These are phyloP conservation scores for Hipparchia semele DNA, from an alignment of 2,888 invertebrate genomes.

Conservation along the genomic window DNA sequence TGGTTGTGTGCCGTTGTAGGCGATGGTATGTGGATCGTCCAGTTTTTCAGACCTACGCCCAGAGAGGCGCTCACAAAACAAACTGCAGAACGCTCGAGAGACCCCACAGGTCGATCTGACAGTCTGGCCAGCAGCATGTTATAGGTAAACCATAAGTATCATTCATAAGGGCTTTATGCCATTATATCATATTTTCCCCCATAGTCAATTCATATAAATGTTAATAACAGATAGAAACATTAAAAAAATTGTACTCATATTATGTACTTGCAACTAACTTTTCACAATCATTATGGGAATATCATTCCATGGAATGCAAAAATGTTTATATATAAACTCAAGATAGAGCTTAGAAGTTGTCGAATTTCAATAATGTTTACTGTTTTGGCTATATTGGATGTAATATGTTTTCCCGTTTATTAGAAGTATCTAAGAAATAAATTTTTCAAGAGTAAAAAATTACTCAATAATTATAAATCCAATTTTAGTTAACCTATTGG, in stretches of 20 bases:
- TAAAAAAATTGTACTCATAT: background rate
- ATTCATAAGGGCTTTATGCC: constrained; percentile 78
- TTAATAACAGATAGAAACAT: background rate
- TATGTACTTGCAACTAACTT: constrained; percentile 4
- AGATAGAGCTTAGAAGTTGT: too few relatives aligned
- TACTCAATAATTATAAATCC: background rate
- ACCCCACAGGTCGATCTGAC: constrained; percentile 75
- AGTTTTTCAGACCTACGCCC: constrained; percentile 83
- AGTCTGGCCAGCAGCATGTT: constrained; percentile 78
- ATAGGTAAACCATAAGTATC: constrained; percentile 83
- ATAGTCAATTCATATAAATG: constrained; percentile 30
- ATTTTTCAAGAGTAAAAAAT: background rate
- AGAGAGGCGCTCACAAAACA: constrained; percentile 77
- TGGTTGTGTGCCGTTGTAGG: constrained; percentile 80
- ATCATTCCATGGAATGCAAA: background rate
- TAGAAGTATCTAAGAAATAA: background rate
- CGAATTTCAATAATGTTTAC: too few relatives aligned
- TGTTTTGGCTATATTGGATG: too few relatives aligned
- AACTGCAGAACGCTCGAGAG: constrained; percentile 70
- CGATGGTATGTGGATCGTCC: constrained; percentile 83
- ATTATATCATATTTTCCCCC: constrained; percentile 58
- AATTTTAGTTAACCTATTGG: constrained; percentile 36
- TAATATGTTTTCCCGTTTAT: too few relatives aligned
- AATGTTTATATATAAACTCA: too few relatives aligned
- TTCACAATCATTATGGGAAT: constrained; percentile 14